Evolutionary conservation across 2,888 invertebrate species (phyloP), one percentile per base, ranked within the genome.

Genomic region (Cryptus viduatorius): DNA sequence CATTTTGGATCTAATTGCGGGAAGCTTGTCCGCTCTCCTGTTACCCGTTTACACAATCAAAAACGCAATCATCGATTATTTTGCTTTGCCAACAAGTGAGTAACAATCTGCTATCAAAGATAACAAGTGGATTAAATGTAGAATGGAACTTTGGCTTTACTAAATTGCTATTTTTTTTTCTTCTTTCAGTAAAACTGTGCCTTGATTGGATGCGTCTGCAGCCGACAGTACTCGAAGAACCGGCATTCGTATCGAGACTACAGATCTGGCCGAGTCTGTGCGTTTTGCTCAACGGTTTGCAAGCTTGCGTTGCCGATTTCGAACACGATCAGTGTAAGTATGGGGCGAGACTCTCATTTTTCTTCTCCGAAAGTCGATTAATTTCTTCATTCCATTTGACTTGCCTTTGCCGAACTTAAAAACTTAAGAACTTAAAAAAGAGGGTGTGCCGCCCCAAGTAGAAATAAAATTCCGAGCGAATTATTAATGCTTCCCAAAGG

Each of bases 261-360:
- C 96, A 96, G 93, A 96, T 98, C 90, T 97, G 97, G 97, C 96
- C 96, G 8, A 96, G 97, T 91, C 94, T 97, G 72, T 97, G 97
- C 89, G 96, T 96, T 92, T 93, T 97, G n/a, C 94, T 97, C 87
- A 97, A 96, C 93, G 95, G 95, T 85, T 94, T 97, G 68, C 96
- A 96, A 88, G 93, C 91, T 82, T 94, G 92, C 75, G 91, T 95
- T 82, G 91, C 92, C 83, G 94, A 94, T 86, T 95, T 95, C 88
- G 93, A 95, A 86, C 93, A 93, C 75, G 94, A 94, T 84, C 94
- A 94, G 89, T 95, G 95, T 96, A 92, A 94, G 95, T 94, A 81
- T 50, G 19, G 0, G 5, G 64, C 37, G 37, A 37, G 37, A 37
- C 16, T 8, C 29, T 46, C 31, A 29, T 4, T 3, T 29, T 24